Conservation (phyloP, 2,113 vertebrate genomes). For the Pteropus alecto region DNA sequence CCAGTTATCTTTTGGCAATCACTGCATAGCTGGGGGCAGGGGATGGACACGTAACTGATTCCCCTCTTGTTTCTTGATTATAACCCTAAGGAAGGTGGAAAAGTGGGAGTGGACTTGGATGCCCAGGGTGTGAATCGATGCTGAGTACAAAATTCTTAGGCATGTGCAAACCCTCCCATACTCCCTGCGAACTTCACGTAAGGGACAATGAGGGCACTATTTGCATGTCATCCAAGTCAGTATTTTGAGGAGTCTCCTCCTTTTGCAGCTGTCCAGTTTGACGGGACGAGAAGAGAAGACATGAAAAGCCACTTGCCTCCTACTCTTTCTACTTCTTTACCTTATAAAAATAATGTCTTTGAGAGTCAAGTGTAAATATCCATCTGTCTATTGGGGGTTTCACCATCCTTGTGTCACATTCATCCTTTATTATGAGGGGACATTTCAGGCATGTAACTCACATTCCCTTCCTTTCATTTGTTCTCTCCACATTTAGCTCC, state of each 20-base stretch:
- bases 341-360: neutral
- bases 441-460: constrained; percentile 19
- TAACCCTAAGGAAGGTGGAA: neutral
- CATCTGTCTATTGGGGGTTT: constrained; percentile 54
- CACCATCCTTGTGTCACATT: neutral
- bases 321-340: neutral
- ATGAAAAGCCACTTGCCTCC: neutral
- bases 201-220: fast-evolving
- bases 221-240: neutral
- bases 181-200: neutral
- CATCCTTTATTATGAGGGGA: constrained; percentile 32
- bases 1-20: neutral
- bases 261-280: neutral
- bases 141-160: neutral
- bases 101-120: neutral
- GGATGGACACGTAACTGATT: neutral
- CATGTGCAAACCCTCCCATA: neutral
- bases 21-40: neutral
- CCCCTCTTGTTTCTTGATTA: neutral
- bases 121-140: neutral
- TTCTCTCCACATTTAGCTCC: constrained; percentile 67
- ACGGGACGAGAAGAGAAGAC: neutral
- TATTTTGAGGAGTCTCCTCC: neutral
- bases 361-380: neutral
- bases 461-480: constrained; percentile 52